These are phyloP conservation scores for Fragum whitleyi DNA, from an alignment of 2,888 invertebrate species.

Conservation along the genomic window DNA sequence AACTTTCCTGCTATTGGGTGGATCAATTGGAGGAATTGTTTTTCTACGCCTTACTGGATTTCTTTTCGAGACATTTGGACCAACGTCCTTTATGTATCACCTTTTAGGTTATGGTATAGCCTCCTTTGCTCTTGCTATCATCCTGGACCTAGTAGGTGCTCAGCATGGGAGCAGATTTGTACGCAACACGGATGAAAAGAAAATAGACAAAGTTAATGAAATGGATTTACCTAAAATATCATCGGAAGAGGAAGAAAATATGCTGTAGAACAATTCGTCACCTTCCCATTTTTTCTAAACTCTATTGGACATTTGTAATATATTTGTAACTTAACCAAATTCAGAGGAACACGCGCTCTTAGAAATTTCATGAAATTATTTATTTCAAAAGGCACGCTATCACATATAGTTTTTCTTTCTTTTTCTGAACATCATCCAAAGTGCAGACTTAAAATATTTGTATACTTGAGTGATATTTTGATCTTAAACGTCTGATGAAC, in stretches of 20 bases:
- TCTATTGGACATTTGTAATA: no score
- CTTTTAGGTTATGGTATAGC: conserved; percentile 64
- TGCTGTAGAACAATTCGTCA: neutral
- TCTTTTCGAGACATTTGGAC: conserved; percentile 69
- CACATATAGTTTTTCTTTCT: no score
- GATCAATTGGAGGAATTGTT: conserved; percentile 68
- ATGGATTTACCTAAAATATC: neutral
- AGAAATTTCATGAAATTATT: no score
- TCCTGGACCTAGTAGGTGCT: conserved; percentile 56
- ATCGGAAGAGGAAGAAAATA: neutral
- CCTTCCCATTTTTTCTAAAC: no score
- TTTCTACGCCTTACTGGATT: conserved; percentile 72
- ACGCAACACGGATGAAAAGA: conserved; percentile 18
- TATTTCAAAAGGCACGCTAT: no score
- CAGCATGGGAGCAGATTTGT: conserved; percentile 61
- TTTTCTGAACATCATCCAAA: no score
- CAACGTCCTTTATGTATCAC: conserved; percentile 66
- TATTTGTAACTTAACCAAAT: no score
- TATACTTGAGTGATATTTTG: no score
- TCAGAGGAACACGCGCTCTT: no score
- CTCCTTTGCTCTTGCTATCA: conserved; percentile 47
- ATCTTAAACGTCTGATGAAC: no score
- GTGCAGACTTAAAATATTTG: no score
- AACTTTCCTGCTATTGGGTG: conserved; percentile 69
- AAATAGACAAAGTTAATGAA: neutral